These are phyloP conservation scores for Zoanthus gigantus DNA, from an alignment of 92 coral and sea anemone genomes.

Conservation along the genomic window DNA sequence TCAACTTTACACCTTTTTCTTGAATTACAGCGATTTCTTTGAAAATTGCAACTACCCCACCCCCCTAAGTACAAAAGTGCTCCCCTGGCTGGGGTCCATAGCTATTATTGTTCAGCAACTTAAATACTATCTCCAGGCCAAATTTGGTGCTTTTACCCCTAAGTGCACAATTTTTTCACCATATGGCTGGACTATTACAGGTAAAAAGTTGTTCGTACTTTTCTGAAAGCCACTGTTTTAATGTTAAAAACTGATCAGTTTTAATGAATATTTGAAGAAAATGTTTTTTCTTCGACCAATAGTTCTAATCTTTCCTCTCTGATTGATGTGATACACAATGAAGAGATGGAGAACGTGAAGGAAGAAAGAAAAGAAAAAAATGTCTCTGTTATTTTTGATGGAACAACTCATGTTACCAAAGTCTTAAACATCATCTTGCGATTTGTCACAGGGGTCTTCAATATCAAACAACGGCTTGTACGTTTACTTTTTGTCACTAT, in stretches of 20 bases:
- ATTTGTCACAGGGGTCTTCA: slow-evolving; percentile 59
- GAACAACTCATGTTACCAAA: slow-evolving; percentile 64
- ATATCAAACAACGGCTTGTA: slow-evolving; percentile 55
- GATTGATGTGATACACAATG: slow-evolving; percentile 60
- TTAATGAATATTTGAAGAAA: slow-evolving; percentile 58
- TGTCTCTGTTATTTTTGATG: slow-evolving; percentile 65
- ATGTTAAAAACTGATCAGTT: slow-evolving; percentile 51
- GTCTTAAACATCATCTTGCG: slow-evolving; percentile 59
- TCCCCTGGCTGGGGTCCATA: slow-evolving; percentile 14
- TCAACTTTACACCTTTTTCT: background rate
- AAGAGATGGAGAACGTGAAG: slow-evolving; percentile 61
- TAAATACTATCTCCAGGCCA: background rate
- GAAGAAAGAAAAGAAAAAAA: slow-evolving; percentile 55
- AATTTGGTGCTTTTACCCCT: slow-evolving; percentile 1
- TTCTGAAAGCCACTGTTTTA: slow-evolving; percentile 69
- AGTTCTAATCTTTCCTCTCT: slow-evolving; percentile 54
- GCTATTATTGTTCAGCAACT: slow-evolving; percentile 1
- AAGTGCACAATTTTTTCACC: background rate
- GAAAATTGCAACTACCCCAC: slow-evolving; percentile 19
- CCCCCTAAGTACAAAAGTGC: slow-evolving; percentile 19
- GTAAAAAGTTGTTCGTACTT: slow-evolving; percentile 61
- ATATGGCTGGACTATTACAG: slow-evolving; percentile 45
- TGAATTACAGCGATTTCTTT: background rate
- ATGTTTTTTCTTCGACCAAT: slow-evolving; percentile 53
- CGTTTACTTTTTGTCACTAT: slow-evolving; percentile 47